phyloP scores from a whole-genome alignment of 2,797 vertebrate genomes.

The Podargus strigoides region DNA sequence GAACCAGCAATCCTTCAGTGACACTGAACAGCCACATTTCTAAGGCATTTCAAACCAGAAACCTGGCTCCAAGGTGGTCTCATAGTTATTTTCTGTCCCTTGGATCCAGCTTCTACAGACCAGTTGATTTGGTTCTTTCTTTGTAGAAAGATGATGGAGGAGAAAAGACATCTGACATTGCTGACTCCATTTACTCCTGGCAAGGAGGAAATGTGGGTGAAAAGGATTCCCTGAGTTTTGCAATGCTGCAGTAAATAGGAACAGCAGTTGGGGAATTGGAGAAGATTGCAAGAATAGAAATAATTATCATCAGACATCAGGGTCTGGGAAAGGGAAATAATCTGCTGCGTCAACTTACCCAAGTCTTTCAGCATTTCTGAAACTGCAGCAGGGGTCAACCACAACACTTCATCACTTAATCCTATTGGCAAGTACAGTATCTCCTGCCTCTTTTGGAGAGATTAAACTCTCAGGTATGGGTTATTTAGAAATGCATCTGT shows the following conservation, averaged over 20 bases:
- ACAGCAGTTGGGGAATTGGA: not conserved
- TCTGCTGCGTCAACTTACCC: not conserved
- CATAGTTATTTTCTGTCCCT: not conserved
- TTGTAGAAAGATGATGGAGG: not conserved
- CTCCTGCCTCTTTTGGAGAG: not conserved
- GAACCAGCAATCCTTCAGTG: rapidly evolving
- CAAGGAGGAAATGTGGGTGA: not conserved
- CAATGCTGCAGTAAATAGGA: slow-evolving; percentile 2
- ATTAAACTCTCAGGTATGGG: not conserved
- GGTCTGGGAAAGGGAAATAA: not conserved
- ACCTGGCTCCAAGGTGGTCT: not conserved
- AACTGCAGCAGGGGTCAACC: not conserved
- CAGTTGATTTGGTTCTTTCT: not conserved
- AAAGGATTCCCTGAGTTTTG: slow-evolving; percentile 14
- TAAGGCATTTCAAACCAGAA: not conserved
- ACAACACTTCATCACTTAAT: rapidly evolving
- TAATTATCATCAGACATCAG: not conserved
- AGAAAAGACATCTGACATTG: not conserved
- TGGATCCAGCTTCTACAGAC: not conserved
- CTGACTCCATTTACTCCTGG: not conserved
- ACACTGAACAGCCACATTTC: not conserved
- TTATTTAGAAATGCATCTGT: not conserved
- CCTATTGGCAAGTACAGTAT: rapidly evolving
- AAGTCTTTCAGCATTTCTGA: not conserved
- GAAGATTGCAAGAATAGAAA: not conserved